Evolutionary conservation across 2,797 vertebrate species (phyloP), one percentile per base, ranked within the genome.

Genomic region (Lepus oiostolus): DNA sequence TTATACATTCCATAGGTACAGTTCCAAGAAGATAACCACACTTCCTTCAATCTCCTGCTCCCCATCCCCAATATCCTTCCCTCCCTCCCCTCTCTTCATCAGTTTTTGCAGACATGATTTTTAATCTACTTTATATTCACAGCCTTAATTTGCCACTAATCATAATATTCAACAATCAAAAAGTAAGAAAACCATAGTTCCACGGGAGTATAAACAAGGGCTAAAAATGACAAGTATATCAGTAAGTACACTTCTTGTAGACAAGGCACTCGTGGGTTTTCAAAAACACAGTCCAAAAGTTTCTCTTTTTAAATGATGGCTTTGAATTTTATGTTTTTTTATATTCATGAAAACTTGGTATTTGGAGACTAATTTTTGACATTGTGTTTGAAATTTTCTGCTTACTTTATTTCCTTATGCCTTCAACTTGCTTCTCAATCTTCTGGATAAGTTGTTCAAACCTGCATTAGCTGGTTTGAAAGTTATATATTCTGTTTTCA

Each of bases 311-410:
- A 81, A 85, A 76, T 47, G 38, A 5, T 17, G 17, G 12, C 4
- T 62, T 94, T 74, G 80, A 84, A 63, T 19, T 84, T 90, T 50
- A 95, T 67, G 38, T 47, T 94, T 16, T 35, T 54, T 35, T n/a
- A 68, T n/a, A 47, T 21, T 54, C 12, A 54, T 19, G 68, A 60
- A 38, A 38, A 83, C 68, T 72, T 14, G 19, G 58, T 13, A 70
- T 16, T 7, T 9, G 42, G 38, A 35, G 62, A 81, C 24, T 7
- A 47, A 75, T 80, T 77, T 86, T 60, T 38, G 8, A 63, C 24
- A 63, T 50, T 80, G 5, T 28, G 13, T 38, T 71, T 16, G 58
- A 68, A 67, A 77, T 32, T 75, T 91, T 77, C 13, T 68, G 21
- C 42, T 63, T 63, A 65, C 60, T 50, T 77, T 74, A 63, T 16